Conservation (phyloP, 2,113 vertebrate species). For the Tricholaema leucomelas region DNA sequence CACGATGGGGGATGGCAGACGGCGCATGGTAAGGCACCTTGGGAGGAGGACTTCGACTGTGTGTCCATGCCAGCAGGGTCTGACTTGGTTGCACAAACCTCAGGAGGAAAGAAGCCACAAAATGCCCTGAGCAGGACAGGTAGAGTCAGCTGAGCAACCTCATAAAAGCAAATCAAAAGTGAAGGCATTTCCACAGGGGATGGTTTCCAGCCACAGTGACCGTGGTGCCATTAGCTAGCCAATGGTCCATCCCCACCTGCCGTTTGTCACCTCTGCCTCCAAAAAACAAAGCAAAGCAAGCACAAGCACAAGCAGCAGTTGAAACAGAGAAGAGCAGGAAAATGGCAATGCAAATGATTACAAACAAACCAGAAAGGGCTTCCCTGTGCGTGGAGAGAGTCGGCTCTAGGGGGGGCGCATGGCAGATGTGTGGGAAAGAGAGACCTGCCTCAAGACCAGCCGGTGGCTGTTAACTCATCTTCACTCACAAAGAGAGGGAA, state of each 20-base stretch:
- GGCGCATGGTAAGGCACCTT: neutral
- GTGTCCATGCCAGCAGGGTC: neutral
- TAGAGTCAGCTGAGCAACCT: neutral
- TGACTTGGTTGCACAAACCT: neutral
- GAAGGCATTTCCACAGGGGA: neutral
- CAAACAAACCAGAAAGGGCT: neutral
- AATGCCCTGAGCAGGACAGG: neutral
- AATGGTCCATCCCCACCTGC: neutral
- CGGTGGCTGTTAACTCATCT: neutral
- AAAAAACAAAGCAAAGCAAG: neutral
- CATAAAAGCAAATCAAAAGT: neutral
- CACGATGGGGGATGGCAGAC: neutral
- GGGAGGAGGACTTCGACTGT: neutral
- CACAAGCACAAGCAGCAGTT: conserved; percentile 33
- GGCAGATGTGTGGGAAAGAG: neutral
- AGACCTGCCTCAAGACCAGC: neutral
- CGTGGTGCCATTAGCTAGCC: neutral
- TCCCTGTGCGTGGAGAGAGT: neutral
- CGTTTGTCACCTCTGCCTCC: neutral
- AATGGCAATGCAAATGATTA: neutral
- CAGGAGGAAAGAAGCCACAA: neutral
- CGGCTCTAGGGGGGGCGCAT: neutral
- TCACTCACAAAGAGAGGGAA: neutral
- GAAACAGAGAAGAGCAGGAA: neutral
- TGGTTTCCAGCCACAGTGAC: neutral